Conservation (phyloP, 2,797 vertebrate genomes). For the Sebastes hubbsi region DNA sequence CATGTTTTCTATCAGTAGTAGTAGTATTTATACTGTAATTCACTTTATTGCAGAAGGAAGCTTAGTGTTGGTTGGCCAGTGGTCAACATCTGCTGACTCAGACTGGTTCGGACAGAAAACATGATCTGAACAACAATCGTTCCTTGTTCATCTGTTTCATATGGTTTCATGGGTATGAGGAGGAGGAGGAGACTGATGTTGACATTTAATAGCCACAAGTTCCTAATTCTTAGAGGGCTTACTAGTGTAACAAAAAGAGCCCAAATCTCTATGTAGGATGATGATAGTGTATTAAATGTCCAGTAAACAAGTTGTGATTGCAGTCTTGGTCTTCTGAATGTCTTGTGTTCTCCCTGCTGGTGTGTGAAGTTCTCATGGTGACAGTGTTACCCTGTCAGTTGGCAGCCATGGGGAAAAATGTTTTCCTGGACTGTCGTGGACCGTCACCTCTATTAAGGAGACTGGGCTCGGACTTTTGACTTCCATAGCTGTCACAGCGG, state of each 20-base stretch:
- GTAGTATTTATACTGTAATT: neutral
- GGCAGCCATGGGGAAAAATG: neutral
- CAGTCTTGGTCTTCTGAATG: neutral
- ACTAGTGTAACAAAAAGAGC: neutral
- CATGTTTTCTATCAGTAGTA: neutral
- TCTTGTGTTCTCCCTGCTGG: constrained; percentile 24
- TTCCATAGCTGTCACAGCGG: constrained; percentile 5
- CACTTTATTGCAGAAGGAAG: constrained; percentile 1
- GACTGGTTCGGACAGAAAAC: neutral
- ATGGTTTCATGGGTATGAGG: neutral
- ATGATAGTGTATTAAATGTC: neutral
- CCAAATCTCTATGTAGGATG: neutral
- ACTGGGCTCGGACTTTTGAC: neutral
- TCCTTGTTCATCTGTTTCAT: neutral
- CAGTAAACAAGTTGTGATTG: neutral
- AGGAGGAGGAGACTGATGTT: neutral
- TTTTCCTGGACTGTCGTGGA: neutral
- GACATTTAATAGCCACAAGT: neutral
- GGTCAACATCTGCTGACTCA: neutral
- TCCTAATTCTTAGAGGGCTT: neutral
- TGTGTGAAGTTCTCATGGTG: constrained; percentile 30
- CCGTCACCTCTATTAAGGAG: neutral
- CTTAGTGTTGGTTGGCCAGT: neutral
- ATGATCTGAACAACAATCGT: neutral
- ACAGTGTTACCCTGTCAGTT: constrained; percentile 38